Evolutionary conservation across 2,797 vertebrate genomes (phyloP), one percentile per base, ranked within the genome.

Genomic region (Enteromius fasciolatus): DNA sequence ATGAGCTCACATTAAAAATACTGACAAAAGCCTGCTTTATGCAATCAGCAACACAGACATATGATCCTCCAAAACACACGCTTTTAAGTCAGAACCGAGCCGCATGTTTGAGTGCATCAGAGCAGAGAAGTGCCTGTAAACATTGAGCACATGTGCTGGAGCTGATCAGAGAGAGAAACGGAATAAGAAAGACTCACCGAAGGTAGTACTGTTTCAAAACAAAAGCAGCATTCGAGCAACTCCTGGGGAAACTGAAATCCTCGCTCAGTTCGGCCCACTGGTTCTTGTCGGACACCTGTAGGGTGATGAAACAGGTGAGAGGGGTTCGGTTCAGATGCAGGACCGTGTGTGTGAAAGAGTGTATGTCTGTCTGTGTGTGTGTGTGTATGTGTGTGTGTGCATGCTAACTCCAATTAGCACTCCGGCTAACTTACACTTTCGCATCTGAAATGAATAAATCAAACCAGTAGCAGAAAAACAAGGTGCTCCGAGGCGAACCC

Each of bases 171-270:
- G 39, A 76, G 54, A 76, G 70, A 81, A 82, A 73, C n/a, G 54
- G 64, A 87, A 80, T 85, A 84, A 82, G 31, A 17, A 86, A 87
- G 87, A 97, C 97, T 99, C 93, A 99, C 98, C 98, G 96, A 94
- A 99, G 97, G 96, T 99, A 99, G 97, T 98, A 99, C 96, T 99
- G 98, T 96, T 99, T 99, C 95, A 99, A 95, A 96, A 97, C 98
- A 93, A 99, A 99, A 93, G 98, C 97, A 93, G 98, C 97, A 87
- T 99, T 99, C 90, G 98, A 98, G 92, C 98, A 99, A 94, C 97
- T 97, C 95, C 96, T 96, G 85, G 97, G 98, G 92, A 99, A 99
- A 95, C 98, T 95, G 94, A 99, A 99, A 90, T 98, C 97, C 90
- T 99, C 98, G 88, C 95, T 96, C 86, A 99, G 97, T 91, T 99